These are phyloP conservation scores for Propithecus deckenii DNA, from an alignment of 2,797 vertebrate species.

Conservation along the genomic window DNA sequence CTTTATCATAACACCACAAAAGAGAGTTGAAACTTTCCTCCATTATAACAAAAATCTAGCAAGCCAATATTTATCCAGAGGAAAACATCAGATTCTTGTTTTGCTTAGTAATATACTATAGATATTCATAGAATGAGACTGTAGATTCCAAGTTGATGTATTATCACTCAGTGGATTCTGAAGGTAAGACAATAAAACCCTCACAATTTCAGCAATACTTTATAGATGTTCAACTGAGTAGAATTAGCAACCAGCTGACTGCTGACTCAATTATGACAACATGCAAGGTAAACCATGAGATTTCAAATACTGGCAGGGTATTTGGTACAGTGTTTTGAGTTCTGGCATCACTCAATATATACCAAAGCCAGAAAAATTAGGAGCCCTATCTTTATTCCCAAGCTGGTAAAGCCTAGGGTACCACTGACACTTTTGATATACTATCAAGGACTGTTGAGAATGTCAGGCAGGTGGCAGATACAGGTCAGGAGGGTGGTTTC, in stretches of 20 bases:
- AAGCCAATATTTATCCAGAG: not conserved
- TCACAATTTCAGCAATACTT: rapidly evolving
- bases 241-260: not conserved
- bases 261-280: not conserved
- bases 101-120: not conserved
- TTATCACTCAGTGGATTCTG: not conserved
- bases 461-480: too few species aligned
- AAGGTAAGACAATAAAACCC: not conserved
- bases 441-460: not conserved
- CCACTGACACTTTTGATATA: not conserved
- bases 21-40: not conserved
- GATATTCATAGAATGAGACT: not conserved
- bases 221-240: not conserved
- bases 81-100: not conserved
- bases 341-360: not conserved
- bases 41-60: not conserved
- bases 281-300: not conserved
- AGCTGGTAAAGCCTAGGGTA: not conserved
- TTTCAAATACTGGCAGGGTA: not conserved
- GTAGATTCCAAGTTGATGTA: not conserved
- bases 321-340: not conserved
- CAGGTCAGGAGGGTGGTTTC: too few species aligned
- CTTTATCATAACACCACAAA: not conserved
- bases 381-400: not conserved
- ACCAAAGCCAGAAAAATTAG: not conserved